phyloP scores from a whole-genome alignment of 1,140 invertebrate species.

The Danaus plexippus region DNA sequence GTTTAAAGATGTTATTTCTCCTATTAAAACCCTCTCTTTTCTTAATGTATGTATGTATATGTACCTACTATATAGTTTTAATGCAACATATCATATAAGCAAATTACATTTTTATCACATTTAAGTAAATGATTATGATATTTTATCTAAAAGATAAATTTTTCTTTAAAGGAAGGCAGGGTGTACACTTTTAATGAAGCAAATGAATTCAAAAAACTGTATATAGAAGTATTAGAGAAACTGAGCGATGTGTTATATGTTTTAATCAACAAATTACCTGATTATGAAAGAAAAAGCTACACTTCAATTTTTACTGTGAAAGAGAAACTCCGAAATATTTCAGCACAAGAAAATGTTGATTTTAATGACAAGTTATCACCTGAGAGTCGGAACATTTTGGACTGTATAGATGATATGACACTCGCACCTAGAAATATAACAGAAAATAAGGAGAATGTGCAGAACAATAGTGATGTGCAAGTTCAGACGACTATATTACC shows the following conservation, averaged over 20 bases:
- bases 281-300: slow-evolving; percentile 15
- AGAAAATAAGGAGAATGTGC: slow-evolving; percentile 33
- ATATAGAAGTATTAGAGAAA: slow-evolving; percentile 64
- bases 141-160: no score
- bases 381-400: background rate
- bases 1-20: no score
- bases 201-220: slow-evolving; percentile 55
- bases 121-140: no score
- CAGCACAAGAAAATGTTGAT: slow-evolving; percentile 19
- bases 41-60: no score
- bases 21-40: no score
- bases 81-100: no score
- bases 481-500: slow-evolving; percentile 13
- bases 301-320: slow-evolving; percentile 25
- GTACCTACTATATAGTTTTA: no score
- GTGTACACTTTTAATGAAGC: slow-evolving; percentile 21
- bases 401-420: slow-evolving; percentile 5
- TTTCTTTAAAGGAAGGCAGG: no score
- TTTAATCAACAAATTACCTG: slow-evolving; percentile 55
- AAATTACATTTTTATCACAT: no score
- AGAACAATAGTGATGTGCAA: slow-evolving; percentile 21
- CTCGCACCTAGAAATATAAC: slow-evolving; percentile 30
- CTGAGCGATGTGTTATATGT: slow-evolving; percentile 40
- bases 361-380: slow-evolving; percentile 10
- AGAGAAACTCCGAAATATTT: slow-evolving; percentile 46